Base-by-base conservation (phyloP, 2,888 invertebrate species). In the Platerodrilus igneus region DNA sequence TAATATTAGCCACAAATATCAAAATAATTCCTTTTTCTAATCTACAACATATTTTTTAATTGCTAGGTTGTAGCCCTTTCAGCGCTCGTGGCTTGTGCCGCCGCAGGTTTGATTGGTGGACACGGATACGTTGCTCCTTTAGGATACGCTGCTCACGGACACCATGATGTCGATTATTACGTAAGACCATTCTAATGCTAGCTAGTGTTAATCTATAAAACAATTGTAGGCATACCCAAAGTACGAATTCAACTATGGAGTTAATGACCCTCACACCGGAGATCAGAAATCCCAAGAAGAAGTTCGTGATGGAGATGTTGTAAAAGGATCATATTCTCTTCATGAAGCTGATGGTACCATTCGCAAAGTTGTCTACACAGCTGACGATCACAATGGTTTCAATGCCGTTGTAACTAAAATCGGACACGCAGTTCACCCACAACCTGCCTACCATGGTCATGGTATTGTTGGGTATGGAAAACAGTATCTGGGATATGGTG, bases 271-370 rank as follows among this genome's bases (percentile, higher is more conserved):
- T 1, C 75, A 76, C 60, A 76, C 76, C 2, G 76, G 76, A 1
- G 76, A 76, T 52, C 67, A 75, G 37, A 76, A 76, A 53, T 74
- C 76, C 38, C 76, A 76, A 47, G 73, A 74, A 69, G 78, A 78
- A 65, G 76, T 77, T 52, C 70, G 78, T 22, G 76, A 78, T 41
- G 78, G 78, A 1, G 78, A 78, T 60, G 71, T 73, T 55, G 78
- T 78, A 20, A 78, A 78, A 64, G 78, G 78, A 5, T 68, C 71
- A 25, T 78, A 78, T 67, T 73, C 74, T 1, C 62, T 78, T 5
- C 60, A 75, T 3, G 75, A 76, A 51, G 74, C 74, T 0, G 76
- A 76, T 59, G 76, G 76, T 9, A 76, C 76, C 1, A 75, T 77
- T 57, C 69, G 77, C 50, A 66, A 78, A 19, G 75, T 77, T 16